Evolutionary conservation across 2,888 invertebrate species (phyloP).

Genomic region (Philonicus albiceps): DNA sequence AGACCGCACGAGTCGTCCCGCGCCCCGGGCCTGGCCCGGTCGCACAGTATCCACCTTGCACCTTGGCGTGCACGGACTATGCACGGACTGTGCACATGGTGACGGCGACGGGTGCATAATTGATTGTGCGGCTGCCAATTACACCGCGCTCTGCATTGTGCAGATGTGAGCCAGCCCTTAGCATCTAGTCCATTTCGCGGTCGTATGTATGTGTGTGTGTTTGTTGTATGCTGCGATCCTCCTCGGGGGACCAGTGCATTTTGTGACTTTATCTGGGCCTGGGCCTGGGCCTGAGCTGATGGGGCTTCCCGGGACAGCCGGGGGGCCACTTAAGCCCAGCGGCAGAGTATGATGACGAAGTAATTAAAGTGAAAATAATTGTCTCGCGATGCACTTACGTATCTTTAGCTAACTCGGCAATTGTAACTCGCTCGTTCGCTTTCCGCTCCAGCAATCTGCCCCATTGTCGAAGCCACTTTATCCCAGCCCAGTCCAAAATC

Average conservation of each 20-base stretch:
- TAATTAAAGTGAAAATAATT: conserved; percentile 44
- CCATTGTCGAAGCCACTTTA: conserved; percentile 5
- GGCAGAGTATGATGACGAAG: conserved; percentile 32
- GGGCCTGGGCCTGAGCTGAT: neutral
- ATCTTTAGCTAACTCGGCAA: conserved; percentile 29
- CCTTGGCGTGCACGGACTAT: neutral
- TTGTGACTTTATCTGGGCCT: neutral
- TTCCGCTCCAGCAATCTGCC: neutral
- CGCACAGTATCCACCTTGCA: neutral
- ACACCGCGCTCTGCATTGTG: neutral
- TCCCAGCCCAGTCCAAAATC: conserved; percentile 8
- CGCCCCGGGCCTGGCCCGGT: neutral
- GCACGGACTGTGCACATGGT: neutral
- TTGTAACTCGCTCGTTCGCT: neutral
- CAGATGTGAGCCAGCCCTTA: neutral
- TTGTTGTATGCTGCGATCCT: neutral
- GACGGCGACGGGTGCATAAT: neutral
- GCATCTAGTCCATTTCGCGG: neutral
- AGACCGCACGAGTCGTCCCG: neutral
- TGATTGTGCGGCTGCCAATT: conserved; percentile 31
- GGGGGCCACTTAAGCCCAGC: conserved; percentile 11
- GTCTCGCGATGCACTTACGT: conserved; percentile 35
- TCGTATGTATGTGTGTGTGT: neutral
- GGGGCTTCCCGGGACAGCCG: neutral
- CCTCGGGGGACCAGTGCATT: neutral